Evolutionary conservation across 2,113 vertebrate genomes (phyloP), one percentile per base, ranked within the genome.

Genomic region (Phrynosoma blainvillii): DNA sequence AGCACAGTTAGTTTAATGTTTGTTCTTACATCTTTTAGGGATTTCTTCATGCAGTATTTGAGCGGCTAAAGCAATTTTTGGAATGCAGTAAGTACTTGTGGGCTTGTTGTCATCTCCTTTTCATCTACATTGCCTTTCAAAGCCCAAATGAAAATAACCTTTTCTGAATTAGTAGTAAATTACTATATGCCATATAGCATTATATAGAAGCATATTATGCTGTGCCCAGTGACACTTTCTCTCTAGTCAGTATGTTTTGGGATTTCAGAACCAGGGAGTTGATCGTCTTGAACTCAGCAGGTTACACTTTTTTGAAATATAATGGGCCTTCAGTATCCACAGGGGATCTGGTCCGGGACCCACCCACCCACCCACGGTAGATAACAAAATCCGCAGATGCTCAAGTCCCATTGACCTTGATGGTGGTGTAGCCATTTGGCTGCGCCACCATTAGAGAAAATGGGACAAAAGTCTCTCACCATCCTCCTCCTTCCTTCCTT

Each of bases 1-100:
- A 77, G n/a, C 40, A 32, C 30, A 14, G n/a, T 40, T 87, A 52
- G 9, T 52, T 47, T 76, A 2, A 54, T 2, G 1, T 0, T 2
- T 32, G 4, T 36, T 88, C 79, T 86, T 62, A 21, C 90, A 2
- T 94, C 94, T 95, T 95, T 76, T 93, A 99, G 98, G 97, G 97
- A 74, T 99, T 99, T 96, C 97, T 99, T 90, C 97, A 98, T 94
- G 97, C 98, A 0, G 96, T 98, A 82, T 99, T 99, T 97, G 98
- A 98, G 90, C 97, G 98, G 47, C 94, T 99, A 71, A 98, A 97
- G 94, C 98, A 99, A 91, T 99, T 99, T 96, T 94, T 99, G 93
- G 98, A 99, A 91, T 99, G 98, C 91, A 98, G 98, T 99, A 96
- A 99, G 98, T 99, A 95, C 32, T n/a, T 66, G 23, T 32, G 1